phyloP scores from a whole-genome alignment of 2,113 vertebrate genomes.

The Chionomys nivalis region DNA sequence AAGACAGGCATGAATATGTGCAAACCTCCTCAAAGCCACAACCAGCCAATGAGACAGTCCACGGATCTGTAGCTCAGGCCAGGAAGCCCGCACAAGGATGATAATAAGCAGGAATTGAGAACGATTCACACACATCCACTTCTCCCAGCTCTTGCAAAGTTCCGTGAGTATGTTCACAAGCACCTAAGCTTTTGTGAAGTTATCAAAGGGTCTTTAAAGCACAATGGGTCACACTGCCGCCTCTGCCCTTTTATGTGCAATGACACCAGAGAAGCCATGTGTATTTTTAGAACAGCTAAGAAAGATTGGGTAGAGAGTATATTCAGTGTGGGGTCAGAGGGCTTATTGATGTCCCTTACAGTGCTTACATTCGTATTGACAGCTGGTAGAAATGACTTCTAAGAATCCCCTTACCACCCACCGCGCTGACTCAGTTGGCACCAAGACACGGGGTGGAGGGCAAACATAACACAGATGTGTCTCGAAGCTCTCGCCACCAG shows the following conservation, averaged over 20 bases:
- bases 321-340: background rate
- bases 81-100: background rate
- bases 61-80: background rate
- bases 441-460: background rate
- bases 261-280: background rate
- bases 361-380: background rate
- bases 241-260: background rate
- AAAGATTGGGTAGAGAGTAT: background rate
- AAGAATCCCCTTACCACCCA: background rate
- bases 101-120: slow-evolving; percentile 5
- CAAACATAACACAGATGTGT: background rate
- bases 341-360: background rate
- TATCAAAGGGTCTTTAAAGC: slow-evolving; percentile 1
- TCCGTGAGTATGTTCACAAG: background rate
- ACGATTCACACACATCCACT: background rate
- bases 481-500: background rate
- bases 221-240: background rate
- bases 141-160: background rate
- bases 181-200: background rate
- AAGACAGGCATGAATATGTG: background rate
- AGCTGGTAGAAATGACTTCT: background rate
- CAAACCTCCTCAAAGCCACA: background rate
- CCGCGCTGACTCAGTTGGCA: background rate
- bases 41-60: background rate
- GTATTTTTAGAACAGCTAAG: slow-evolving; percentile 14